Conservation (phyloP, 2,113 vertebrate genomes). For the Albula goreensis region DNA sequence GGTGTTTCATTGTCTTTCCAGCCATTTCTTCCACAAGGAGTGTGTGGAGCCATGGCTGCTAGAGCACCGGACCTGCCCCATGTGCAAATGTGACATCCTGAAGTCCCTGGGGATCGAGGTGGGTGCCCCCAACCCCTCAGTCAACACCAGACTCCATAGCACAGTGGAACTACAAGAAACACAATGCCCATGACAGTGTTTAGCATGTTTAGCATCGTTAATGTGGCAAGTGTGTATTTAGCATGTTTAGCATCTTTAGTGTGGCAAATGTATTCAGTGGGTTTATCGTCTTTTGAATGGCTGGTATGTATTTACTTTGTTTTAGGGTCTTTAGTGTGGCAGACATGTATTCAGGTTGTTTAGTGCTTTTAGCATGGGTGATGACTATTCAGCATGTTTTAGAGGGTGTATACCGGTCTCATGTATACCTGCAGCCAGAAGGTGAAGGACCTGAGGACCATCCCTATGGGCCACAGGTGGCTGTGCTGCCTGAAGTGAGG, state of each 20-base stretch:
- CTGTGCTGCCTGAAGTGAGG: slow-evolving; percentile 32
- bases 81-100: slow-evolving; percentile 87
- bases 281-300: too few species aligned
- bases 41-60: slow-evolving; percentile 85
- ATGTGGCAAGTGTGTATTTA: neutral
- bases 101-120: slow-evolving; percentile 82
- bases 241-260: neutral
- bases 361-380: neutral
- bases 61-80: slow-evolving; percentile 83
- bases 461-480: neutral
- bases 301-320: neutral
- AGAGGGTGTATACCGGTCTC: neutral
- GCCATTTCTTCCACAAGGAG: slow-evolving; percentile 83
- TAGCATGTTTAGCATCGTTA: too few species aligned
- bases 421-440: slow-evolving; percentile 35
- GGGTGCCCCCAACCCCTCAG: slow-evolving; percentile 35
- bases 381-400: neutral
- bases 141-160: neutral
- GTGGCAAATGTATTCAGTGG: neutral
- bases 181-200: neutral
- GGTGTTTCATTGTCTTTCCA: slow-evolving; percentile 40
- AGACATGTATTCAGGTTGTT: neutral
- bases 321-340: neutral
- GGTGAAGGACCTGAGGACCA: slow-evolving; percentile 37
- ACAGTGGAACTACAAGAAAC: neutral